Conservation (phyloP, 2,113 vertebrate species). For the Malurus elegans region DNA sequence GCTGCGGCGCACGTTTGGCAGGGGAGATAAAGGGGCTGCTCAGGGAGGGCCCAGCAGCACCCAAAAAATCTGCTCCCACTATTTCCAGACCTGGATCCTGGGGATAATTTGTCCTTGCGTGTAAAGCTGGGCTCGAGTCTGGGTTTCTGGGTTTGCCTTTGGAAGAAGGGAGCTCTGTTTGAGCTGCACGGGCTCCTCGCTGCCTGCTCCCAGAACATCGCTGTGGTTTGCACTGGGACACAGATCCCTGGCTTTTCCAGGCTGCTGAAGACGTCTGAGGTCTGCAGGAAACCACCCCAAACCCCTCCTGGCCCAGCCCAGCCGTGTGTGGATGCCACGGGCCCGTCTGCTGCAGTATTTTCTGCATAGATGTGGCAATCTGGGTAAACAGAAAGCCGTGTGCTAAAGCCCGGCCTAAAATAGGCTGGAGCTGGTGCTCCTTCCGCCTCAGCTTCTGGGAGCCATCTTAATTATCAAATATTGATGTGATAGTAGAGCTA, state of each 20-base stretch:
- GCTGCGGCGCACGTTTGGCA: not conserved
- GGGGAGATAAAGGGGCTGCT: not conserved
- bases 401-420: not conserved
- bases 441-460: not conserved
- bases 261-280: not conserved
- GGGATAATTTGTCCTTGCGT: not conserved
- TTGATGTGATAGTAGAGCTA: not conserved
- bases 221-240: not conserved
- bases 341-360: not conserved
- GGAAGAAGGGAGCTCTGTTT: not conserved
- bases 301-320: not conserved
- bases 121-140: fast-evolving
- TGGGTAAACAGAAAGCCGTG: not conserved
- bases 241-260: not conserved
- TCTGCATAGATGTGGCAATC: not conserved
- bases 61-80: not conserved
- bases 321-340: not conserved
- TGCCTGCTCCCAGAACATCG: not conserved
- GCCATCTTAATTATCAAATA: constrained; percentile 28
- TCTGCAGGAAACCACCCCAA: constrained; percentile 33
- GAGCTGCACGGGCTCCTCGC: not conserved
- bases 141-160: not conserved
- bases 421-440: not conserved
- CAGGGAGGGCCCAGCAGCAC: not conserved
- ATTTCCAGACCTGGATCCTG: fast-evolving